Conservation (phyloP, 1,140 invertebrate species). For the Lepeophtheirus salmonis region DNA sequence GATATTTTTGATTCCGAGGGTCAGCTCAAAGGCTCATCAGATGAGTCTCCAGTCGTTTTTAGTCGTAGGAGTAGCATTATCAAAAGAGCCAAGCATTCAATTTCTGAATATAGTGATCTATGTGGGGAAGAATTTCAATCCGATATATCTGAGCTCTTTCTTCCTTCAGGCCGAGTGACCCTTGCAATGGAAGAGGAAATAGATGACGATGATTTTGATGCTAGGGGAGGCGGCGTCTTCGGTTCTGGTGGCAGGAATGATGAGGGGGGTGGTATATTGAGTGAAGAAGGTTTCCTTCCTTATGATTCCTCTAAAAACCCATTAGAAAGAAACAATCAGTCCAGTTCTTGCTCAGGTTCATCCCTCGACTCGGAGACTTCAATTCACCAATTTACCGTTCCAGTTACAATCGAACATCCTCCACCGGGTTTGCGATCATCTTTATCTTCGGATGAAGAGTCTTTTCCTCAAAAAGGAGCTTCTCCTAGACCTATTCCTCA, state of each 20-base stretch:
- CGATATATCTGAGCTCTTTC: background rate
- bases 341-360: no score
- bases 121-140: background rate
- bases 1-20: background rate
- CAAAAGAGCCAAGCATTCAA: background rate
- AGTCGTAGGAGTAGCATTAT: background rate
- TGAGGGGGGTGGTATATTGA: no score
- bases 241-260: no score
- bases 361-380: background rate
- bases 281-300: no score
- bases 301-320: no score
- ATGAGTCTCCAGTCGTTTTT: no score
- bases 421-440: background rate
- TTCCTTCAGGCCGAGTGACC: background rate
- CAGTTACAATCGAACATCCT: background rate
- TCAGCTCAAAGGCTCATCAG: no score
- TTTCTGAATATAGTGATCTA: background rate
- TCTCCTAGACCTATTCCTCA: background rate
- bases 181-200: no score
- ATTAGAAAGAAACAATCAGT: no score
- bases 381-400: background rate
- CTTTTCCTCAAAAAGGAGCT: background rate
- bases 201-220: background rate
- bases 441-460: no score
- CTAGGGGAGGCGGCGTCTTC: background rate